phyloP scores from a whole-genome alignment of 92 coral and sea anemone genomes.

The Ricordea florida region DNA sequence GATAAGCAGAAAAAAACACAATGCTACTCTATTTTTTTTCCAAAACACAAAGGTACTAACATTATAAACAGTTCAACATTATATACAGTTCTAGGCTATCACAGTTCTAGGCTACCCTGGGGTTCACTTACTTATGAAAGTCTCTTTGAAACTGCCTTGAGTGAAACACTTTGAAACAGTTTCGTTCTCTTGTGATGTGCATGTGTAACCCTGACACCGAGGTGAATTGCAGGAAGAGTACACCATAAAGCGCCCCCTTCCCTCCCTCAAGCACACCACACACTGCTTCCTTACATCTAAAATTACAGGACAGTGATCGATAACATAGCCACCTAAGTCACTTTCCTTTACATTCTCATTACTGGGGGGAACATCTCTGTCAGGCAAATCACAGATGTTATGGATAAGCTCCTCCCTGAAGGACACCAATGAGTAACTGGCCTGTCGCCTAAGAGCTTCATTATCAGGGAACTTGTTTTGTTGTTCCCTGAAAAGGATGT shows the following conservation, averaged over 20 bases:
- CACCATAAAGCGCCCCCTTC: background rate
- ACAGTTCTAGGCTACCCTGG: too few relatives aligned
- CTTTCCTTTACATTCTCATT: background rate
- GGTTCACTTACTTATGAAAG: too few relatives aligned
- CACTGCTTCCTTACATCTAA: background rate
- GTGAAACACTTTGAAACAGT: slow-evolving; percentile 1
- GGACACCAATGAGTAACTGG: slow-evolving; percentile 12
- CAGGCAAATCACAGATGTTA: slow-evolving; percentile 41
- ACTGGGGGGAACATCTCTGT: slow-evolving; percentile 19
- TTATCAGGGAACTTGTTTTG: slow-evolving; percentile 7
- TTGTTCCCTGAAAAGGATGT: slow-evolving; percentile 41
- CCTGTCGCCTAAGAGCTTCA: slow-evolving; percentile 2
- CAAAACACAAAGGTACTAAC: too few relatives aligned
- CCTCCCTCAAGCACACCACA: slow-evolving; percentile 3
- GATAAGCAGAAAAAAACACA: too few relatives aligned
- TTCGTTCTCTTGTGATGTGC: background rate
- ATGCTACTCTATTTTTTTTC: too few relatives aligned
- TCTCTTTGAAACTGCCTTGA: slow-evolving; percentile 1
- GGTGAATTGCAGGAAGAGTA: background rate
- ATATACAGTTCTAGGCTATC: too few relatives aligned
- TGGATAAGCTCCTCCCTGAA: slow-evolving; percentile 44
- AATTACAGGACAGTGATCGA: background rate
- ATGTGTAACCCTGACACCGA: slow-evolving; percentile 1
- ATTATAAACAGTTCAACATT: too few relatives aligned
- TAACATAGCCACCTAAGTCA: background rate